Evolutionary conservation across 2,113 vertebrate genomes (phyloP), one percentile per base, ranked within the genome.

Genomic region (Pomatorhinus ruficollis): DNA sequence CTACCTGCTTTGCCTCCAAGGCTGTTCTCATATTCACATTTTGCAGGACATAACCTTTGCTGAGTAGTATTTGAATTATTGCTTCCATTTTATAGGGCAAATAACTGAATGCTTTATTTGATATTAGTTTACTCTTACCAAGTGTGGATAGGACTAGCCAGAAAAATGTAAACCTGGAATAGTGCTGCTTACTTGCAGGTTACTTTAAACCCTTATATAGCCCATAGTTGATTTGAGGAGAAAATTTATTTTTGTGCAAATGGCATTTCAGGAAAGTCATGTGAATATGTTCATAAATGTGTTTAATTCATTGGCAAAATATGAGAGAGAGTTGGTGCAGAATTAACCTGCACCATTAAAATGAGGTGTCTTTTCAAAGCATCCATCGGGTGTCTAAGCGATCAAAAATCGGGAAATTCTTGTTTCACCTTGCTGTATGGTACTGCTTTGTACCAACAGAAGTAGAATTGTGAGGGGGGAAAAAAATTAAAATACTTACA

Each of bases 31-130:
- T n/a, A 87, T 74, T 94, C 86, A 63, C 8, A 31, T 93, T 94
- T 95, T 93, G n/a, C 27, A 52, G 61, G 82, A 79, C 57, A 20
- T 92, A 92, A 95, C 71, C 83, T 95, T 92, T 95, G 42, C 79
- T 80, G 57, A 71, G 72, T 89, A 89, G 59, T 60, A 68, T 60
- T 82, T 87, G 52, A 95, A 56, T 86, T 95, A 92, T 42, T 92
- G 56, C 74, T 89, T 92, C 57, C 20, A 64, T 83, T 93, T 92
- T 77, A 56, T 81, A 83, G 77, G 47, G 76, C 66, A 95, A 88
- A 80, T 90, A 92, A 60, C 39, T 39, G 63, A 93, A 83, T 68
- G 11, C 22, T 44, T 88, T 93, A 59, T 91, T 95, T 92, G 13
- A 60, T 81, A 63, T 93, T 93, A 10, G 68, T 68, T 92, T 90